Conservation (phyloP, 2,888 invertebrate species). For the Patella caerulea region DNA sequence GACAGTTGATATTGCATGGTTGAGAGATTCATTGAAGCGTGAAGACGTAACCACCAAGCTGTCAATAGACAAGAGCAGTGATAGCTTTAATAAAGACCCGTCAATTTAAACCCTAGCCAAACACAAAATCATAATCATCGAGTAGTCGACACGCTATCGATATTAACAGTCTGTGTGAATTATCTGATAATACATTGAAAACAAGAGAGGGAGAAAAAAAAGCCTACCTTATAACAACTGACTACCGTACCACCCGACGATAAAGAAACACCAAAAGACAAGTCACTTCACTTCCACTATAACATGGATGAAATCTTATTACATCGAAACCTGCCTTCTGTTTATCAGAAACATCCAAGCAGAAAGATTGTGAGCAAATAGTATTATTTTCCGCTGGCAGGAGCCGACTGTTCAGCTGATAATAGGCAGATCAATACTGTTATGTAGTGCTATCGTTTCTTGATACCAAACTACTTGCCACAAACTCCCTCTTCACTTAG, state of each 20-base stretch:
- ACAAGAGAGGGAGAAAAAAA: no score
- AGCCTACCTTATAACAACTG: no score
- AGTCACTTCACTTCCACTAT: no score
- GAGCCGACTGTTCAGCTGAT: slow-evolving; percentile 1
- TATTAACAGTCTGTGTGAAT: no score
- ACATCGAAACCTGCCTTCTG: neutral
- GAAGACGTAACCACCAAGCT: neutral
- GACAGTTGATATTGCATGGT: neutral
- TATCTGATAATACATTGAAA: no score
- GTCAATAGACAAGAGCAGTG: neutral
- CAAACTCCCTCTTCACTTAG: slow-evolving; percentile 5
- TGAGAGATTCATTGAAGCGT: neutral
- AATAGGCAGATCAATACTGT: neutral
- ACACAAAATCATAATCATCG: slow-evolving; percentile 1
- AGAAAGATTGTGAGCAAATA: neutral
- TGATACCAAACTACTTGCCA: slow-evolving; percentile 13
- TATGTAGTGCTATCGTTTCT: slow-evolving; percentile 12
- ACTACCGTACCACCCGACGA: no score
- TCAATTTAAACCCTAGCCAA: slow-evolving; percentile 2
- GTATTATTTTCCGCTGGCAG: neutral
- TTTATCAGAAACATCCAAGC: neutral
- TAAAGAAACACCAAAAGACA: no score
- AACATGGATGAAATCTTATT: no score
- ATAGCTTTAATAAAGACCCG: slow-evolving; percentile 2
- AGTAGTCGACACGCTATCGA: no score